Evolutionary conservation across 1,140 invertebrate species (phyloP), one percentile per base, ranked within the genome.

Genomic region (Belonocnema kinseyi): DNA sequence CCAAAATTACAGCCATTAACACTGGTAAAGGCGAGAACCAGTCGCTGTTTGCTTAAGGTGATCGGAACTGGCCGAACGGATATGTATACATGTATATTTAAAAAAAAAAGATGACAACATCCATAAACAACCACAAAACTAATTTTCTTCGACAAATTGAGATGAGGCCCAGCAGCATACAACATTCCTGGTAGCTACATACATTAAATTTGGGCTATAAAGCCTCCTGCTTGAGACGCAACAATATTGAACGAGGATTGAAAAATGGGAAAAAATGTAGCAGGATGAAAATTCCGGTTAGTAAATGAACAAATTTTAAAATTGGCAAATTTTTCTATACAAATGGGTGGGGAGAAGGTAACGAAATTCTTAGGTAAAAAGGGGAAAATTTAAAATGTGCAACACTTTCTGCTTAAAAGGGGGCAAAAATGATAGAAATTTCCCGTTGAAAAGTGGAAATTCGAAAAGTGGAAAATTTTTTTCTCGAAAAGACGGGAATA

Each of bases 1-100:
- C 76, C 76, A 58, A 77, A 77, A 77, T 77, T 77, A 56, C 72
- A 58, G 72, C 76, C 76, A 61, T 73, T 77, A 77, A 53, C 70
- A 61, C 26, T 66, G 75, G 51, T 66, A 72, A 71, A 72, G 66
- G 75, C 46, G 73, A 74, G 72, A 74, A 74, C 52, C 52, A 74
- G 73, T 74, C 52, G 17, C 52, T 74, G 73, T 74, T 74, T 74
- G 73, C 73, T 74, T 74, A 75, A 54, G 14, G 70, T 16, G 66
- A 40, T 26, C 66, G 26, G 66, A 70, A 52, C 72, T 53, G 21
- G 72, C 52, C 50, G 53, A 73, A 73, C 51, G 53, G 51, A 53
- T 53, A 53, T 13, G 21, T 26, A 33, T 2, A 33, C 26, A 33
- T 33, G 26, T 33, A 33, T 33, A 33, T 17, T 11, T 21, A 19